Conservation (phyloP, 2,113 vertebrate genomes). For the Rhinogobius similis region DNA sequence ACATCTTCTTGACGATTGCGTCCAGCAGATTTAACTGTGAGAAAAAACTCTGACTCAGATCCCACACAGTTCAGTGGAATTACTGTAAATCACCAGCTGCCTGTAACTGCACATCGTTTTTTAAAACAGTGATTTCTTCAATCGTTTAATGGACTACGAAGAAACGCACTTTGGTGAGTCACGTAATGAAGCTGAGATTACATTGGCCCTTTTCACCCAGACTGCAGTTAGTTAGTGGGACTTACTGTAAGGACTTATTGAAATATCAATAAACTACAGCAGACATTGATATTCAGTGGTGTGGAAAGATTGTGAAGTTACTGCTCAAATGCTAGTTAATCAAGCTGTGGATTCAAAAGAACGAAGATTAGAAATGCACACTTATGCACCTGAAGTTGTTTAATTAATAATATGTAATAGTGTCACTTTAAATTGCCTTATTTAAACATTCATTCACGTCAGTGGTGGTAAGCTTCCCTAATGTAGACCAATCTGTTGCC, state of each 20-base stretch:
- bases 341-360: background rate
- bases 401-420: too few relatives aligned
- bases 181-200: background rate
- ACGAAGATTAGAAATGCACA: background rate
- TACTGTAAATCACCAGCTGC: conserved; percentile 22
- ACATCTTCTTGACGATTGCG: conserved; percentile 4
- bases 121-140: conserved; percentile 36
- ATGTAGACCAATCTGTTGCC: too few relatives aligned
- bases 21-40: conserved; percentile 10
- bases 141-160: background rate
- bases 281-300: background rate
- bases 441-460: too few relatives aligned
- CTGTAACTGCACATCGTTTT: conserved; percentile 36
- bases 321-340: background rate
- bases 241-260: background rate
- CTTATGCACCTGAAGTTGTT: background rate
- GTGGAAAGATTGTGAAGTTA: background rate
- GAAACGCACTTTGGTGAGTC: background rate
- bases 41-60: conserved; percentile 7
- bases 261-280: background rate
- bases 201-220: background rate
- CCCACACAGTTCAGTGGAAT: conserved; percentile 19
- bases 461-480: too few relatives aligned
- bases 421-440: too few relatives aligned
- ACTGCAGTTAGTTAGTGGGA: background rate